Evolutionary conservation across 2,113 vertebrate species (phyloP).

Genomic region (Terrapene triunguis): DNA sequence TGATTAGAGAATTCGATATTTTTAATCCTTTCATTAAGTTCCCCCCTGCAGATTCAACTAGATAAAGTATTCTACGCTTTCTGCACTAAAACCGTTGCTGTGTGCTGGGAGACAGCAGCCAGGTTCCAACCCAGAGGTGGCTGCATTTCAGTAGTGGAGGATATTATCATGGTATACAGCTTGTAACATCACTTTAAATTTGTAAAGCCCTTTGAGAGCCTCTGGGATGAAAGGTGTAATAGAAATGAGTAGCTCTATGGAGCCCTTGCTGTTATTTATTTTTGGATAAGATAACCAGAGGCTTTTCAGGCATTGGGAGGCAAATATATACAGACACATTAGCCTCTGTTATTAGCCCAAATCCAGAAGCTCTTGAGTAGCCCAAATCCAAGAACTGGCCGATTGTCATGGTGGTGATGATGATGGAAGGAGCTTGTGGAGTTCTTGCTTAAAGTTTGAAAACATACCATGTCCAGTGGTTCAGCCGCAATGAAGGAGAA

Average conservation of each 20-base stretch:
- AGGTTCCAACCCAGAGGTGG: not conserved
- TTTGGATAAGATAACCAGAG: not conserved
- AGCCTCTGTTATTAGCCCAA: not conserved
- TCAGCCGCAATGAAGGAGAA: not conserved
- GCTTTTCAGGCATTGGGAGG: slow-evolving; percentile 3
- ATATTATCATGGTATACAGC: not conserved
- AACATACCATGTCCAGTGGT: not conserved
- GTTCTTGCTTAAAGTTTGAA: not conserved
- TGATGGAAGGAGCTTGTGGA: not conserved
- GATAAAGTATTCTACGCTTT: not conserved
- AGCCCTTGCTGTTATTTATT: not conserved
- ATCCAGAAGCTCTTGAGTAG: not conserved
- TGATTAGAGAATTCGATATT: not conserved
- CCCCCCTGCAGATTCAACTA: not conserved
- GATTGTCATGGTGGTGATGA: not conserved
- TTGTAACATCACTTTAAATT: not conserved
- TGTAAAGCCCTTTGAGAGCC: slow-evolving; percentile 49
- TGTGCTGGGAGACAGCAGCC: not conserved
- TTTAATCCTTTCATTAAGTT: not conserved
- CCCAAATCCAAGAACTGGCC: not conserved
- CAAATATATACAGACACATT: rapidly evolving
- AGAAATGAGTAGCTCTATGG: not conserved
- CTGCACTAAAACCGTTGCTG: not conserved
- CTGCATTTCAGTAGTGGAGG: slow-evolving; percentile 6
- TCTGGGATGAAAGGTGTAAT: not conserved